phyloP scores from a whole-genome alignment of 2,888 invertebrate genomes.

The Oxytorus armatus region DNA sequence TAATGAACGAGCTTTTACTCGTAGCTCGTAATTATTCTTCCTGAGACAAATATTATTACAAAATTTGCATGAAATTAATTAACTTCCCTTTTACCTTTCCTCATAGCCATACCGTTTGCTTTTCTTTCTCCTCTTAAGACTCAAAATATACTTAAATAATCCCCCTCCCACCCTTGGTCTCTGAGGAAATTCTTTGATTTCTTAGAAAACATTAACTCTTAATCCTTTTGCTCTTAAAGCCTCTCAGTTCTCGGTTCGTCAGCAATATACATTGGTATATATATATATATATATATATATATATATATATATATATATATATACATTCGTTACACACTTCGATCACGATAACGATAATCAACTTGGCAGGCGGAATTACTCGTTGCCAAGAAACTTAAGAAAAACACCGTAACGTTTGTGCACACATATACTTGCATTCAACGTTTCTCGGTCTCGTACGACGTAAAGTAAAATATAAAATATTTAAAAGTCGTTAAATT shows the following conservation, averaged over 20 bases:
- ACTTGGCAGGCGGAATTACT: constrained; percentile 36
- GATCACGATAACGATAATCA: constrained; percentile 59
- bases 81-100: constrained; percentile 17
- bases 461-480: neutral
- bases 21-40: neutral
- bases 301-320: constrained; percentile 26
- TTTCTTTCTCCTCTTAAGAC: constrained; percentile 23
- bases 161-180: neutral
- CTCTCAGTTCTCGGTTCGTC: neutral
- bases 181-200: constrained; percentile 39
- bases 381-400: constrained; percentile 33
- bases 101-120: constrained; percentile 7
- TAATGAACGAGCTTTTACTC: constrained; percentile 5
- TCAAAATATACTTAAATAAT: constrained; percentile 36
- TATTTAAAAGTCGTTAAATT: neutral
- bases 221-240: constrained; percentile 13
- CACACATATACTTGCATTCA: constrained; percentile 18
- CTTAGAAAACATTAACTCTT: constrained; percentile 52
- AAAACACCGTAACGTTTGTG: constrained; percentile 29
- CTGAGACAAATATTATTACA: constrained; percentile 50
- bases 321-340: constrained; percentile 18
- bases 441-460: neutral
- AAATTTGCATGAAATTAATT: constrained; percentile 64
- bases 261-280: constrained; percentile 29
- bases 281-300: constrained; percentile 15